Percentiles rank a stretch among this genome's conserved stretches.
Conservation (phyloP, 1,140 invertebrate species). For the Adelges cooleyi region DNA sequence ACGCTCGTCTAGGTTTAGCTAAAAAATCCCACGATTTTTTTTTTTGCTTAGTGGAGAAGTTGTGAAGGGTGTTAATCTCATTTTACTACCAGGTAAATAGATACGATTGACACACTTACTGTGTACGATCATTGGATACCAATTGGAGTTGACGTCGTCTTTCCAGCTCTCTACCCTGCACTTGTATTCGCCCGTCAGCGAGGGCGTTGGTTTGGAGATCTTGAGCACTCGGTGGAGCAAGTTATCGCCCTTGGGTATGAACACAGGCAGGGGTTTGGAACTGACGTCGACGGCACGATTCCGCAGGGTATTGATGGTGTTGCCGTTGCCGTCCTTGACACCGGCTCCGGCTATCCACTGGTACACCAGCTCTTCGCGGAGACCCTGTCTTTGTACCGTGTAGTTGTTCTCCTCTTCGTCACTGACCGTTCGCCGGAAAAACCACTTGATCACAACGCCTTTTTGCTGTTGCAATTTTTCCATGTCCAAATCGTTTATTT, state of each 20-base stretch:
- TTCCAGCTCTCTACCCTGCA: constrained; percentile 19
- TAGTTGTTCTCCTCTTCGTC: neutral
- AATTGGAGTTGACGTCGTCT: neutral
- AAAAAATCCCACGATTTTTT: too few relatives aligned
- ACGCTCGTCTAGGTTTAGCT: too few relatives aligned
- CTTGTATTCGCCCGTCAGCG: constrained; percentile 12
- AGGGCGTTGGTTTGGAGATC: neutral
- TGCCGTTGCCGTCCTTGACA: neutral
- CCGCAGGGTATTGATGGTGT: neutral
- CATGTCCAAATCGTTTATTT: neutral
- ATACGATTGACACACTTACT: too few relatives aligned
- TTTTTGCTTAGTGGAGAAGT: too few relatives aligned
- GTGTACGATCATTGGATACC: constrained; percentile 13
- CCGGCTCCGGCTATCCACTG: constrained; percentile 15
- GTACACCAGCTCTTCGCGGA: constrained; percentile 9
- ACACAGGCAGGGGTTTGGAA: neutral
- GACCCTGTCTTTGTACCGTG: neutral
- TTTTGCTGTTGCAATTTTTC: neutral
- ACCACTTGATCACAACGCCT: constrained; percentile 15
- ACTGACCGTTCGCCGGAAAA: neutral
- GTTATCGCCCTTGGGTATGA: neutral
- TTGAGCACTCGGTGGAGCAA: neutral
- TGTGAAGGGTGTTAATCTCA: too few relatives aligned
- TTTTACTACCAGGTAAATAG: too few relatives aligned
- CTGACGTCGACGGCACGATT: neutral